Evolutionary conservation across 1,140 invertebrate species (phyloP).

Genomic region (Zaprionus taronus): DNA sequence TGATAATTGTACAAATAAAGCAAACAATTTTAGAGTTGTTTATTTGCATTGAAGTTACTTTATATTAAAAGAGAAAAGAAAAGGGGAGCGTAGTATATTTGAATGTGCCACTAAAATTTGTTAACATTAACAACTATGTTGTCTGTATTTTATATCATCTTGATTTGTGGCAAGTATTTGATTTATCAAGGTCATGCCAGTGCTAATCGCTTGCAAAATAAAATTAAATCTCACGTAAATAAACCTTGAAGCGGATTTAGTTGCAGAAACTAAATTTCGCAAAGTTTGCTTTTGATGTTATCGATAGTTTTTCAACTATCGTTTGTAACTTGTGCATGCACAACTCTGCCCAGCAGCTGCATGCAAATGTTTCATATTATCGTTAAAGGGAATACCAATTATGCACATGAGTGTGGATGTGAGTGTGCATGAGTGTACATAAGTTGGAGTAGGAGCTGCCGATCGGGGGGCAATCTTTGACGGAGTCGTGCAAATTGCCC

Average conservation of each 20-base stretch:
- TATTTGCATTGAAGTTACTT: slow-evolving; percentile 1
- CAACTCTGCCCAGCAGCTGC: neutral
- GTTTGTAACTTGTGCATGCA: slow-evolving; percentile 1
- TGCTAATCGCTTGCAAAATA: neutral
- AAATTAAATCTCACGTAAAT: neutral
- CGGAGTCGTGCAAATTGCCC: slow-evolving; percentile 76
- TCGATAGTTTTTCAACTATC: neutral
- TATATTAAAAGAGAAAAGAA: neutral
- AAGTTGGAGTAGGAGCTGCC: neutral
- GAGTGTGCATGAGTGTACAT: slow-evolving; percentile 33
- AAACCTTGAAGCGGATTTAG: neutral
- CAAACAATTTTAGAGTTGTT: neutral
- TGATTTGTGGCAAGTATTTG: neutral
- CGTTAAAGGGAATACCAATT: slow-evolving; percentile 19
- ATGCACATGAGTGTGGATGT: neutral
- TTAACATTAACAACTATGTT: neutral
- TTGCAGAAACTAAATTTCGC: neutral
- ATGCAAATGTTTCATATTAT: neutral
- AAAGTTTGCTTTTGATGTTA: neutral
- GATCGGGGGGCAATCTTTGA: slow-evolving; percentile 27
- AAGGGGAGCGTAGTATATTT: neutral
- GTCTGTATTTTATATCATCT: neutral
- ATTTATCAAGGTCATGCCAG: neutral
- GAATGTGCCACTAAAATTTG: neutral
- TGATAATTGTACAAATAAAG: neutral